Evolutionary conservation across 2,888 invertebrate genomes (phyloP), one percentile per base, ranked within the genome.

Genomic region (Meloe dianella): DNA sequence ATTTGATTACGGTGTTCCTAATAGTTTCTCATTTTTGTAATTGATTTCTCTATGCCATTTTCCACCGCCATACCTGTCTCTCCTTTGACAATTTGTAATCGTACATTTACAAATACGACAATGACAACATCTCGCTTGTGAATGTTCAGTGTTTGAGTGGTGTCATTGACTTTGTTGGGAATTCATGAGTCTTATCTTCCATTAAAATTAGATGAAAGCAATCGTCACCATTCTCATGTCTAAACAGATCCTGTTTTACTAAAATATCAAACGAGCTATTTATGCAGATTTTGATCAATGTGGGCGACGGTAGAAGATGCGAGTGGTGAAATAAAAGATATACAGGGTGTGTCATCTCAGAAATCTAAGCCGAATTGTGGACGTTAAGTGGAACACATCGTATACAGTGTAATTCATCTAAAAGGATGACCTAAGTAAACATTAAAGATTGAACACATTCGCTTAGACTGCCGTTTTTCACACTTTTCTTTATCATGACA

Each of bases 71-170:
- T 0, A 2, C 10, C 10, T 47, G 47, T 22, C 47, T 47, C 22
- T 47, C 47, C 9, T 3, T 47, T 7, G 47, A 47, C 47, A 20
- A 47, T 47, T 47, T 47, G 47, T 47, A 47, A 47, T 47, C 3
- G 47, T 47, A 47, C 38, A 41, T 41, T 41, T 41, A 41, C 47
- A 47, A 20, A 47, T 47, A 20, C 47, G 20, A 47, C 47, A 47
- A 47, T 10, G 10, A 41, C 17, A 17, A 17, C 20, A 10, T 8
- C 20, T 47, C 20, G 2, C 8, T 47, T 10, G 20, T 9, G 22
- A 47, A 9, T 20, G 20, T 22, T 47, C 47, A 47, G 6, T 35
- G 38, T 47, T 20, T 3, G 10, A 17, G 8, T 20, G 20, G n/a
- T 47, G 8, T 10, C 47, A 9, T 47, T 47, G 47, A 47, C 47